Evolutionary conservation across 2,113 vertebrate genomes (phyloP).

Genomic region (Brevimyrus niger): DNA sequence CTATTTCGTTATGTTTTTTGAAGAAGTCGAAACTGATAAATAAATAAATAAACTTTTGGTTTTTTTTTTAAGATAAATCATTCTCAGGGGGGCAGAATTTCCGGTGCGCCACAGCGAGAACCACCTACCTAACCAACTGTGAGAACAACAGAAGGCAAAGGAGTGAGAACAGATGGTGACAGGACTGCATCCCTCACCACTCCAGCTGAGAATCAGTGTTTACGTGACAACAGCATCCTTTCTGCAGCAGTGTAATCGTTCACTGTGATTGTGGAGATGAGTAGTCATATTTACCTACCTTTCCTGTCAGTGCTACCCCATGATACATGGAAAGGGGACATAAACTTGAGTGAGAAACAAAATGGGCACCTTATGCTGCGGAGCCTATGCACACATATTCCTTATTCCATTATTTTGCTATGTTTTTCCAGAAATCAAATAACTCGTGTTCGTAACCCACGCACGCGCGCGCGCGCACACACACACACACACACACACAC

Average conservation of each 20-base stretch:
- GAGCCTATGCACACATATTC: constrained; percentile 27
- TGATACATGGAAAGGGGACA: background rate
- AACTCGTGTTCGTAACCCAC: background rate
- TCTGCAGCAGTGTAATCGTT: background rate
- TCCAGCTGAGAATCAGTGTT: background rate
- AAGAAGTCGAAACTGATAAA: background rate
- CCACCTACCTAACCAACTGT: constrained; percentile 1
- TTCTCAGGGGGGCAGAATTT: background rate
- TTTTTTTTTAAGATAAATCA: background rate
- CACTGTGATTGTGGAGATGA: background rate
- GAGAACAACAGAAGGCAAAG: constrained; percentile 3
- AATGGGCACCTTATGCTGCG: background rate
- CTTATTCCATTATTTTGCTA: constrained; percentile 35
- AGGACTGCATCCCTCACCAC: background rate
- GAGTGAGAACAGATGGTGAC: constrained; percentile 8
- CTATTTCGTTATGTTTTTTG: background rate
- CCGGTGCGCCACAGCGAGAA: background rate
- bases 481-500: too few species aligned
- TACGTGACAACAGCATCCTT: background rate
- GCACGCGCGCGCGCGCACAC: background rate
- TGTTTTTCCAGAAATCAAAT: constrained; percentile 24
- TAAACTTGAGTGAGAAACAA: constrained; percentile 2
- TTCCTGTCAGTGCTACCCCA: background rate
- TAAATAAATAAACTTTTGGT: background rate
- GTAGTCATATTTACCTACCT: background rate